Percentiles rank a stretch among this genome's conserved stretches.
Evolutionary conservation across 2,797 vertebrate genomes (phyloP).

Genomic region (Channallabes apus): DNA sequence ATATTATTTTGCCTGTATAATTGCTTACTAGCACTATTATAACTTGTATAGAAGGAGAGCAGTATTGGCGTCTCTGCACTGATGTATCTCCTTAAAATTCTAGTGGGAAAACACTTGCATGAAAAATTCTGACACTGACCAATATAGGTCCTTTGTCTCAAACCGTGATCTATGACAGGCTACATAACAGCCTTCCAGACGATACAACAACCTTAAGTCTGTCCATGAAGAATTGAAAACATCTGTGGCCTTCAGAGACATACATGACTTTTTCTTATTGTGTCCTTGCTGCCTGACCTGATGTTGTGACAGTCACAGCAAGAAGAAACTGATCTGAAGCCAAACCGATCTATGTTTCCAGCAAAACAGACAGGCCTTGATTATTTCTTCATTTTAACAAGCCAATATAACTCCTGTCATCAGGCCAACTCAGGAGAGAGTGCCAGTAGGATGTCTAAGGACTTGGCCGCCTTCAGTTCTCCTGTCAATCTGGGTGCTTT

Average conservation of each 20-base stretch:
- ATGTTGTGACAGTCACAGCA: slow-evolving; percentile 54
- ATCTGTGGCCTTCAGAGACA: slow-evolving; percentile 46
- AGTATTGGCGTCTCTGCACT: no score
- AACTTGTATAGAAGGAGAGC: background rate
- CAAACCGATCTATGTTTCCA: slow-evolving; percentile 43
- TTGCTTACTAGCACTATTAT: background rate
- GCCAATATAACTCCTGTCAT: slow-evolving; percentile 34
- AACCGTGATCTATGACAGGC: slow-evolving; percentile 35
- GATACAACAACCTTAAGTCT: slow-evolving; percentile 20
- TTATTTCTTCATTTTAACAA: slow-evolving; percentile 42
- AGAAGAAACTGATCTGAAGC: slow-evolving; percentile 41
- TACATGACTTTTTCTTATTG: slow-evolving; percentile 26
- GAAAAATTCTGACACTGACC: slow-evolving; percentile 39
- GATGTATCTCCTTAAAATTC: slow-evolving; percentile 28
- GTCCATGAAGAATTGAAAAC: slow-evolving; percentile 51
- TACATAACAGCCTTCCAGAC: slow-evolving; percentile 18
- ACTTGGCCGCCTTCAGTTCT: slow-evolving; percentile 31
- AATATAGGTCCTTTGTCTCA: slow-evolving; percentile 40
- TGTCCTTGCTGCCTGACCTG: slow-evolving; percentile 48
- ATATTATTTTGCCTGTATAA: background rate
- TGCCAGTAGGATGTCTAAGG: slow-evolving; percentile 40
- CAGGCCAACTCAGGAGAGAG: slow-evolving; percentile 36
- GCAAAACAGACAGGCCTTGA: slow-evolving; percentile 40
- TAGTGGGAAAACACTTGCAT: slow-evolving; percentile 42
- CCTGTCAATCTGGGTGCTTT: slow-evolving; percentile 47